Percentiles rank a stretch among this genome's conserved stretches.
Evolutionary conservation across 2,888 invertebrate species (phyloP).

Genomic region (Myopa tessellatipennis): DNA sequence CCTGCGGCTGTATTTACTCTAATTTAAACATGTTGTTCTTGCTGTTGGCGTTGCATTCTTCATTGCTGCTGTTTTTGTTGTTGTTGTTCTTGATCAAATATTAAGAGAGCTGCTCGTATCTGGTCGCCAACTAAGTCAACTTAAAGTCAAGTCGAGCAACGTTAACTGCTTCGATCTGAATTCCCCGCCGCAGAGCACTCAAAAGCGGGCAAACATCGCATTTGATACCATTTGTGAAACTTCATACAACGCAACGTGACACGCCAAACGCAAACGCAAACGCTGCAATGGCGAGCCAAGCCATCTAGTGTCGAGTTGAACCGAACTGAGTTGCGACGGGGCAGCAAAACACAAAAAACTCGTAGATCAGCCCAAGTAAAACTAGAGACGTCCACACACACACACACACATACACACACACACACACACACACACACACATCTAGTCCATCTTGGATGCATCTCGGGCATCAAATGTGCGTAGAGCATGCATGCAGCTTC

Average conservation of each 20-base stretch:
- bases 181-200: neutral
- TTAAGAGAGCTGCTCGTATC: neutral
- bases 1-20: neutral
- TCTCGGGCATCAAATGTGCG: slow-evolving; percentile 41
- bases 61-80: neutral
- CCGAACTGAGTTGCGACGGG: neutral
- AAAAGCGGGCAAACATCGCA: slow-evolving; percentile 32
- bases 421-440: neutral
- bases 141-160: neutral
- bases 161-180: neutral
- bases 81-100: neutral
- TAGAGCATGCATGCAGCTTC: slow-evolving; percentile 17
- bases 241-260: slow-evolving; percentile 30
- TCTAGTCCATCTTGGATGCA: slow-evolving; percentile 36
- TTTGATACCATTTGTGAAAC: slow-evolving; percentile 40
- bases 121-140: neutral
- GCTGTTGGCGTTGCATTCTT: too few species aligned
- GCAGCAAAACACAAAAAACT: slow-evolving; percentile 9
- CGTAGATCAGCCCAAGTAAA: slow-evolving; percentile 22
- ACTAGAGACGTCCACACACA: slow-evolving; percentile 23
- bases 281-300: neutral
- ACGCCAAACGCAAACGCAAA: slow-evolving; percentile 8
- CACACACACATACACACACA: neutral
- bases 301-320: neutral
- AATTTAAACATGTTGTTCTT: neutral